Evolutionary conservation across 2,113 vertebrate genomes (phyloP).

Genomic region (Microtus montanus): DNA sequence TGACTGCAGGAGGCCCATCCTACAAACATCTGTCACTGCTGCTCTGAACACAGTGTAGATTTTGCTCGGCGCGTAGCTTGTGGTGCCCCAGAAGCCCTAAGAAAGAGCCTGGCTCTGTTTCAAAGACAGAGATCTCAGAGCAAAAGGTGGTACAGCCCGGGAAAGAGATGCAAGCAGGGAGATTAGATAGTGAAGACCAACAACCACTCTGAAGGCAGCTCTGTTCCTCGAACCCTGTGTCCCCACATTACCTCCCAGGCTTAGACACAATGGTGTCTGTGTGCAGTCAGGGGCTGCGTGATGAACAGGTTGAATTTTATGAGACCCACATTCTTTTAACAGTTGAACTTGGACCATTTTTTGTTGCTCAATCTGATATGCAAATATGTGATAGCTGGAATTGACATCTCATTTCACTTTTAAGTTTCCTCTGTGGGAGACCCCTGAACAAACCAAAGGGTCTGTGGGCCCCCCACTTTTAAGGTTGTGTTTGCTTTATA

Average conservation of each 20-base stretch:
- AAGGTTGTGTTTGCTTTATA: not conserved
- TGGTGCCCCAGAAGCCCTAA: not conserved
- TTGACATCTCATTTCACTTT: not conserved
- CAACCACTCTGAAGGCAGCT: fast-evolving
- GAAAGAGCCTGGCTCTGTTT: not conserved
- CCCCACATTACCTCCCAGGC: not conserved
- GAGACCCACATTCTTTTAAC: not conserved
- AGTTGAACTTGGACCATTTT: not conserved
- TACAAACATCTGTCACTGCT: not conserved
- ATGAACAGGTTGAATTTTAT: no score
- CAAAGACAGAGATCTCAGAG: no score
- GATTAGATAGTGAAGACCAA: fast-evolving
- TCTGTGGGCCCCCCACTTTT: not conserved
- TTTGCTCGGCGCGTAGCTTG: not conserved
- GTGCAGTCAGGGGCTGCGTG: not conserved
- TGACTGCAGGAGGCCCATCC: not conserved
- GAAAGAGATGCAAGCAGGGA: not conserved
- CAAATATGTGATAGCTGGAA: fast-evolving
- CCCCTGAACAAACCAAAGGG: not conserved
- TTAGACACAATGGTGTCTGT: not conserved
- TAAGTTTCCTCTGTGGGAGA: fast-evolving
- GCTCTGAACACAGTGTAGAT: not conserved
- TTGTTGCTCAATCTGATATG: no score
- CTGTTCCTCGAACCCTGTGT: fast-evolving
- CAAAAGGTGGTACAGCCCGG: not conserved